Evolutionary conservation across 2,888 invertebrate species (phyloP).

Genomic region (Azorinus chamasolen): DNA sequence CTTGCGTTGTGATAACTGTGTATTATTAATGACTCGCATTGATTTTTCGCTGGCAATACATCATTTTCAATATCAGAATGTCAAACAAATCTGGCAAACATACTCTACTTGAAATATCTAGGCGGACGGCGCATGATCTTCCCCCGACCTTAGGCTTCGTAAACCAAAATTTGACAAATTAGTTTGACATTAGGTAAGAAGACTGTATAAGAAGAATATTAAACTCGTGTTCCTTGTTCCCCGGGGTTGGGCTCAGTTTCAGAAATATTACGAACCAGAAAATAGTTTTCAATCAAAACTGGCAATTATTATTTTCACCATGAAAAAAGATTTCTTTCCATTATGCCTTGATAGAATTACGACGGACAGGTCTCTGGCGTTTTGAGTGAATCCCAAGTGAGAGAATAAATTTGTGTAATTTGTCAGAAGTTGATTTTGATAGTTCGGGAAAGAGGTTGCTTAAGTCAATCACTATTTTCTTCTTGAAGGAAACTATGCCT

Average conservation of each 20-base stretch:
- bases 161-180: constrained; percentile 69
- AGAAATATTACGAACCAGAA: constrained; percentile 42
- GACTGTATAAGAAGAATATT: constrained; percentile 41
- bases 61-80: constrained; percentile 67
- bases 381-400: constrained; percentile 3
- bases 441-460: neutral
- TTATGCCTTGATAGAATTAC: constrained; percentile 26
- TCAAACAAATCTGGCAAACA: constrained; percentile 65
- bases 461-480: constrained; percentile 13
- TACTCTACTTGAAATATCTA: constrained; percentile 61
- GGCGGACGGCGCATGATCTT: constrained; percentile 51
- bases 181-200: constrained; percentile 67
- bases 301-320: constrained; percentile 39
- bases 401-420: constrained; percentile 14
- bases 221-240: constrained; percentile 55
- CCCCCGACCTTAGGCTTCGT: constrained; percentile 55
- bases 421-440: constrained; percentile 14
- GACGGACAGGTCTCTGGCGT: neutral
- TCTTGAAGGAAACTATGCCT: neutral
- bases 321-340: constrained; percentile 28
- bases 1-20: constrained; percentile 57
- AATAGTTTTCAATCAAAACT: constrained; percentile 55
- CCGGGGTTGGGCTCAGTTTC: constrained; percentile 31
- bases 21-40: constrained; percentile 66
- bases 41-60: constrained; percentile 66